A percentile compares a stretch with the other conserved stretches of the same genome.
phyloP scores from a whole-genome alignment of 2,113 vertebrate species.

The Megaleporinus macrocephalus region DNA sequence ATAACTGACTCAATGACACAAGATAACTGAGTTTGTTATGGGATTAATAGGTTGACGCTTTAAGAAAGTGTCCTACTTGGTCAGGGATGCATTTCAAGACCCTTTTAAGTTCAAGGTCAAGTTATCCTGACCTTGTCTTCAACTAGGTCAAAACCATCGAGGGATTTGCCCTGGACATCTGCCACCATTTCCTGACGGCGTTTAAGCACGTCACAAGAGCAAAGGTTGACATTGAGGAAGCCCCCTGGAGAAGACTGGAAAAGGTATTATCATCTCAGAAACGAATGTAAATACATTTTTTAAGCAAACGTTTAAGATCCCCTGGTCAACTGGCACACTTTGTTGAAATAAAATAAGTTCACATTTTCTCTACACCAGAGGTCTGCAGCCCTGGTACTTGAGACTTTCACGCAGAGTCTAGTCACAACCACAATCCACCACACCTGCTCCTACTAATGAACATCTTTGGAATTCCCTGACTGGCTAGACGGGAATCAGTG shows the following conservation, averaged over 20 bases:
- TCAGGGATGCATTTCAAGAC: neutral
- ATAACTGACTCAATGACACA: neutral
- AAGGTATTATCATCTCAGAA: constrained; percentile 74
- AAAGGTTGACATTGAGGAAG: constrained; percentile 83
- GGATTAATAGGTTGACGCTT: too few species aligned
- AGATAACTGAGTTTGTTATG: neutral
- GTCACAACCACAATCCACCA: too few species aligned
- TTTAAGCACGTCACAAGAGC: constrained; percentile 83
- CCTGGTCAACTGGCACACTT: too few species aligned
- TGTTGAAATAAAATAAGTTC: too few species aligned
- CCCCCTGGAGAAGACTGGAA: constrained; percentile 84
- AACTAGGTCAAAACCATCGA: constrained; percentile 83
- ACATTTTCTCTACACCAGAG: too few species aligned
- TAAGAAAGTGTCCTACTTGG: neutral
- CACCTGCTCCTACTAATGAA: too few species aligned
- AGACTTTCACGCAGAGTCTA: too few species aligned
- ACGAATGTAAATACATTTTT: neutral
- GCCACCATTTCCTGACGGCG: constrained; percentile 84
- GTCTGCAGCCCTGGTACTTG: too few species aligned
- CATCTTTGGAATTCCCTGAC: too few species aligned
- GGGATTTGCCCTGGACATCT: constrained; percentile 86
- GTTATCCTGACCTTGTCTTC: constrained; percentile 1
- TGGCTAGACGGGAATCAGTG: too few species aligned
- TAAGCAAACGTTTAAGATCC: too few species aligned
- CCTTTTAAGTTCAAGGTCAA: neutral